These are phyloP conservation scores for Hycleus phaleratus DNA, from an alignment of 1,140 invertebrate species.

Conservation along the genomic window DNA sequence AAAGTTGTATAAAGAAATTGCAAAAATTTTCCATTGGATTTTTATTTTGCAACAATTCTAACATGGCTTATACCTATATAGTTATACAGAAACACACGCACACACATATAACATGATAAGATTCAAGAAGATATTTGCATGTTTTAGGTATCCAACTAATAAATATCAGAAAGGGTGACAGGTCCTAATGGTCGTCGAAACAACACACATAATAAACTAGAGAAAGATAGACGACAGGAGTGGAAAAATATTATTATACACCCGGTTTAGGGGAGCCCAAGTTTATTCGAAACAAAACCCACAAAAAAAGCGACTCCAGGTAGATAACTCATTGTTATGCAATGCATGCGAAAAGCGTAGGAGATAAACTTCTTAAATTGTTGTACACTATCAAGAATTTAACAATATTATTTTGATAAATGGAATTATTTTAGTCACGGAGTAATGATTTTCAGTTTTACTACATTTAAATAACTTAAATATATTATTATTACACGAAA, in stretches of 20 bases:
- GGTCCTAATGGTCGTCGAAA: constrained; percentile 6
- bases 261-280: neutral
- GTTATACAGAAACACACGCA: too few relatives aligned
- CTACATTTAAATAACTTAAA: constrained; percentile 5
- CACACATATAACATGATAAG: too few relatives aligned
- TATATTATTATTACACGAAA: too few relatives aligned
- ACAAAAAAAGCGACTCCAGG: constrained; percentile 8
- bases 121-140: constrained; percentile 6
- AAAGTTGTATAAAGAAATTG: too few relatives aligned
- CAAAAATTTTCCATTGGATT: too few relatives aligned
- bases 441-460: constrained; percentile 1
- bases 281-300: neutral
- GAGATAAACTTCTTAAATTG: constrained; percentile 8
- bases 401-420: constrained; percentile 21
- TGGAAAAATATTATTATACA: neutral
- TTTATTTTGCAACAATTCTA: too few relatives aligned
- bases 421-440: constrained; percentile 22
- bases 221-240: too few relatives aligned
- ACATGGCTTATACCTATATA: too few relatives aligned
- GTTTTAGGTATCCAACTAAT: constrained; percentile 12
- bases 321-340: constrained; percentile 19
- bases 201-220: too few relatives aligned
- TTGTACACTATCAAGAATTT: constrained; percentile 7
- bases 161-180: constrained; percentile 9
- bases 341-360: constrained; percentile 7